These are phyloP conservation scores for Asarcornis scutulata DNA, from an alignment of 2,113 vertebrate species.

Conservation along the genomic window DNA sequence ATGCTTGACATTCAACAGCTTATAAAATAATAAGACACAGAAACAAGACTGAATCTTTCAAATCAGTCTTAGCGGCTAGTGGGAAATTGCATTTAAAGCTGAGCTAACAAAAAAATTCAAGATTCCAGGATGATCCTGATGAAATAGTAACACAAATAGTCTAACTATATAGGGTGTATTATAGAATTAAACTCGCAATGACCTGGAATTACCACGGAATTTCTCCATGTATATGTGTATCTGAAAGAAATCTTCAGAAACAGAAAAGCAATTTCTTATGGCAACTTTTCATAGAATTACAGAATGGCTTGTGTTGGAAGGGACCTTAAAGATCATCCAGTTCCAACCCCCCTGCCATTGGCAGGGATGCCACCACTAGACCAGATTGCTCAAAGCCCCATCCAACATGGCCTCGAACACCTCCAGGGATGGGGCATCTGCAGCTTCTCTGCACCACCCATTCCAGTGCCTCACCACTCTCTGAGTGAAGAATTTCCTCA, in stretches of 20 bases:
- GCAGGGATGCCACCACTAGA: no score
- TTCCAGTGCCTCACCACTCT: no score
- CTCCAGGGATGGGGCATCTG: no score
- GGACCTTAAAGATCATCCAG: no score
- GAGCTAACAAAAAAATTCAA: neutral
- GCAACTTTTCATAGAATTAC: neutral
- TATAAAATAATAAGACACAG: slow-evolving; percentile 17
- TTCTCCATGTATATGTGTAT: neutral
- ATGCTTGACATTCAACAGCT: slow-evolving; percentile 31
- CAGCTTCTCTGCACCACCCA: no score
- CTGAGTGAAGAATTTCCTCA: no score
- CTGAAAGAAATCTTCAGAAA: neutral
- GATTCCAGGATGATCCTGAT: neutral
- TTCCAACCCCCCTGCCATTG: no score
- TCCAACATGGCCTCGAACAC: no score
- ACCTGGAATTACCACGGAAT: slow-evolving; percentile 4
- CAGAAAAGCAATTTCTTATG: neutral
- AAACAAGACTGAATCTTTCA: slow-evolving; percentile 3
- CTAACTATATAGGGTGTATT: neutral
- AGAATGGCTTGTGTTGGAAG: no score
- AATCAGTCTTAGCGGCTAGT: neutral
- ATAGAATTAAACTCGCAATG: neutral
- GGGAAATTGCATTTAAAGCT: slow-evolving; percentile 8
- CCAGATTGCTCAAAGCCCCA: no score
- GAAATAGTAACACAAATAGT: neutral